Base-by-base conservation (phyloP, 2,888 invertebrate species). In the Lepidochrysops patricia region DNA sequence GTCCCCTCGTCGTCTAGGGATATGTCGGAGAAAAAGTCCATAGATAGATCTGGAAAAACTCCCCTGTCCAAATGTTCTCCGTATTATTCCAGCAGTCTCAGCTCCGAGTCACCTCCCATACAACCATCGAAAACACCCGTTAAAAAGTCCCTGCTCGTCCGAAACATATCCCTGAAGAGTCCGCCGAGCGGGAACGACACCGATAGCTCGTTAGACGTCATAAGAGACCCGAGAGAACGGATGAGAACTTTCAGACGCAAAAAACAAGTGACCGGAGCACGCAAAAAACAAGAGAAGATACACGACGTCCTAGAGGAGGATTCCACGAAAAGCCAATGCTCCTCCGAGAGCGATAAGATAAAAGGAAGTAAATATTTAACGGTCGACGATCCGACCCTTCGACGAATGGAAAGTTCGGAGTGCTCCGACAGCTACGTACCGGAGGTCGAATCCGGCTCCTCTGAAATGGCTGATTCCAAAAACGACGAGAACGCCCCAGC, bases 161-260 rank as follows among this genome's bases (percentile, higher is more conserved):
- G 90, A 66, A 89, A 92, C 65, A 90, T 91, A 69, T 91, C 92
- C 12, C 79, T 93, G 32, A 93, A 93, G 72, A 93, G 93, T 77
- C 93, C 94, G 12, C 93, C 93, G 0, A 94, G 94, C 71, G 94
- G 94, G 61, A 94, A 94, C 68, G 94, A 94, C 65, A 94, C 94
- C 0, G 94, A 94, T 63, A 94, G 94, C 70, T 94, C 94, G 0
- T 73, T 92, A 62, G 92, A 92, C 72, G 88, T 92, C 26, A 91
- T 92, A 62, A 91, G 93, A 70, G 93, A 94, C 74, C 92, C 92
- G 0, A 92, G 93, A 68, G 90, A 93, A 67, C 82, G 93, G 49
- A 92, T 90, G 81, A 91, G 93, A 58, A 94, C 94, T 0, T 93
- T 93, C 71, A 90, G 94, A 60, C 90, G 93, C 61, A 91, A 92